Evolutionary conservation across 2,113 vertebrate genomes (phyloP), one percentile per base, ranked within the genome.

Genomic region (Vidua chalybeata): DNA sequence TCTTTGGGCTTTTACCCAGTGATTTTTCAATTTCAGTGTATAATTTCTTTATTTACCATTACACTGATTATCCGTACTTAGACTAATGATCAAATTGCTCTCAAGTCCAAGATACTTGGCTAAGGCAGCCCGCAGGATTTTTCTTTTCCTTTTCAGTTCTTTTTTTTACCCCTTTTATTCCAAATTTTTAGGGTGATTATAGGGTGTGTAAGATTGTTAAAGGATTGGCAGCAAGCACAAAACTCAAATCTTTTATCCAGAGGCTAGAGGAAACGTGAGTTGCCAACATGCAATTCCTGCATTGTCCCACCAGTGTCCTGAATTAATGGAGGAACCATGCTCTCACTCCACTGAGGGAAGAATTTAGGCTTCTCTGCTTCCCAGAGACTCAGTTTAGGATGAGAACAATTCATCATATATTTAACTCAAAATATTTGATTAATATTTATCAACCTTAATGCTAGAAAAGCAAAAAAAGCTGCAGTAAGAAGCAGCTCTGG

Each of bases 11-110:
- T 92, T 86, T 73, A 94, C 87, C 90, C 90, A 92, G 76, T 30
- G 71, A 68, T 80, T 96, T 96, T 97, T 95, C 91, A 85, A 88
- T 97, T 96, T 93, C 69, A 96, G 93, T 88, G 82, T 90, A 97
- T 96, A 96, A 96, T 97, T 95, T 96, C 95, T 94, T 97, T 97
- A 97, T 96, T 96, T 91, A 95, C 95, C 94, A 91, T 97, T 97
- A 97, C 87, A 96, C 82, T 13, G 86, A 97, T 97, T 97, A 97
- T 89, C 94, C 95, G 95, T 97, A 96, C 95, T 97, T 95, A 96
- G 86, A 74, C 79, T 97, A 96, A 96, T 97, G 94, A 97, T 97
- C 90, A 97, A 97, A 96, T 96, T 97, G 88, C 86, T 96, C 93
- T 84, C 94, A 69, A 96, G 92, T 85, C 94, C 84, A 96, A 96